Percentiles rank a stretch among this genome's conserved stretches.
phyloP scores from a whole-genome alignment of 2,797 vertebrate species.

The Lutra lutra region DNA sequence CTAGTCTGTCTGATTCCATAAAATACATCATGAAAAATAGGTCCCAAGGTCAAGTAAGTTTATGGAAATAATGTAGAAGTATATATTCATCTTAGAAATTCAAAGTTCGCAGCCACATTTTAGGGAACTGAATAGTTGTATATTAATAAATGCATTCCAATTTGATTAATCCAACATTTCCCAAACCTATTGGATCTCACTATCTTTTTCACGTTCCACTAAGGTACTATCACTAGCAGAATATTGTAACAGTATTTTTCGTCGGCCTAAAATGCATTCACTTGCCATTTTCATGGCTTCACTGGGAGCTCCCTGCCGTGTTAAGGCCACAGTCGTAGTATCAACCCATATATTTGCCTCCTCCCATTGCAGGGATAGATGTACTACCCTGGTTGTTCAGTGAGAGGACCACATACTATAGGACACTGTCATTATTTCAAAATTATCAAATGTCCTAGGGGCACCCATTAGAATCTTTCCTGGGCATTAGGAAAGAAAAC shows the following conservation, averaged over 20 bases:
- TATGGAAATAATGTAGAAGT: background rate
- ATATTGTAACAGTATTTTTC: background rate
- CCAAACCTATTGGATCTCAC: background rate
- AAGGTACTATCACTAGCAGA: background rate
- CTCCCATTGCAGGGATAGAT: background rate
- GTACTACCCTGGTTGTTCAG: background rate
- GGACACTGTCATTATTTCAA: background rate
- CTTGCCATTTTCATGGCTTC: background rate
- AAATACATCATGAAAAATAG: constrained; percentile 14
- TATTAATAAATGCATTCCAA: background rate
- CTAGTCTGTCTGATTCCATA: background rate
- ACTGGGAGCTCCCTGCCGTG: background rate
- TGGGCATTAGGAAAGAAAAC: background rate
- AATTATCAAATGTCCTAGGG: background rate
- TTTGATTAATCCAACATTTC: background rate
- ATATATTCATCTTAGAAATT: background rate
- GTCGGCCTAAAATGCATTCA: background rate
- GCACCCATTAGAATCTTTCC: background rate
- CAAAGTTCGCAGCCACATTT: background rate
- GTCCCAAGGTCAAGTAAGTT: background rate
- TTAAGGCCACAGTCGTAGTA: background rate
- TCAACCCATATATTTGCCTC: background rate
- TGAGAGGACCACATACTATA: background rate
- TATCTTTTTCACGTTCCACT: background rate
- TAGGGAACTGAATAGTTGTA: background rate